phyloP scores from a whole-genome alignment of 1,140 invertebrate species.

The Glomeris maerens region DNA sequence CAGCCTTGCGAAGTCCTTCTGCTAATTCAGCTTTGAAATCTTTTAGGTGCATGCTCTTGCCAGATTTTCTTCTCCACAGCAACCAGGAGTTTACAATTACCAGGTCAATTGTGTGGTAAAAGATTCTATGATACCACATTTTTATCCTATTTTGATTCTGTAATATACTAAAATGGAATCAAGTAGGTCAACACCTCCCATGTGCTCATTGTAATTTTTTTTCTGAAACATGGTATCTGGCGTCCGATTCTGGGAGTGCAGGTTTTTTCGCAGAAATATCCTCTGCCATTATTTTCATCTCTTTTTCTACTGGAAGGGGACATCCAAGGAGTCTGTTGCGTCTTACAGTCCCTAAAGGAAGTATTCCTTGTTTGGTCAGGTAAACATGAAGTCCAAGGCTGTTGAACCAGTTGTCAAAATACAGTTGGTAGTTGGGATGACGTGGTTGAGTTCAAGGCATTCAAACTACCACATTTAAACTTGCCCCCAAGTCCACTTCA shows the following conservation, averaged over 20 bases:
- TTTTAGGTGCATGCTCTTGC: not conserved
- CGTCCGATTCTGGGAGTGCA: not conserved
- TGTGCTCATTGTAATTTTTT: conserved; percentile 14
- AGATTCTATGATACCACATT: conserved; percentile 20
- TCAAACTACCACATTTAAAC: conserved; percentile 3
- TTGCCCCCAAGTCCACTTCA: not conserved
- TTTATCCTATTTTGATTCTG: conserved; percentile 15
- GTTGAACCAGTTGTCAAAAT: conserved; percentile 8
- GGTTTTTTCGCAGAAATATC: not conserved
- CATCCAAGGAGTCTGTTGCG: conserved; percentile 25
- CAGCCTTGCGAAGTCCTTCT: not conserved
- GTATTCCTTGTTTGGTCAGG: not conserved
- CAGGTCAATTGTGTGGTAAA: conserved; percentile 18
- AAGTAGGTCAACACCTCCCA: conserved; percentile 21
- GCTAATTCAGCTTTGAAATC: conserved; percentile 7
- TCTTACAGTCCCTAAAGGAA: conserved; percentile 25
- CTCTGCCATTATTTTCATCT: conserved; percentile 19
- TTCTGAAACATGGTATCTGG: not conserved
- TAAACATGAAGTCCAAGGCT: not conserved
- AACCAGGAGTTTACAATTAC: conserved; percentile 19
- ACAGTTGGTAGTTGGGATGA: conserved; percentile 5
- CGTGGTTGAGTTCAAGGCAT: not conserved
- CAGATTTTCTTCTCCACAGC: conserved; percentile 9
- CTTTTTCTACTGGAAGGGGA: conserved; percentile 21
- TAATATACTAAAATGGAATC: conserved; percentile 20